A percentile compares a stretch with the other conserved stretches of the same genome.
Conservation (phyloP, 2,113 vertebrate genomes). For the Hypomesus transpacificus region DNA sequence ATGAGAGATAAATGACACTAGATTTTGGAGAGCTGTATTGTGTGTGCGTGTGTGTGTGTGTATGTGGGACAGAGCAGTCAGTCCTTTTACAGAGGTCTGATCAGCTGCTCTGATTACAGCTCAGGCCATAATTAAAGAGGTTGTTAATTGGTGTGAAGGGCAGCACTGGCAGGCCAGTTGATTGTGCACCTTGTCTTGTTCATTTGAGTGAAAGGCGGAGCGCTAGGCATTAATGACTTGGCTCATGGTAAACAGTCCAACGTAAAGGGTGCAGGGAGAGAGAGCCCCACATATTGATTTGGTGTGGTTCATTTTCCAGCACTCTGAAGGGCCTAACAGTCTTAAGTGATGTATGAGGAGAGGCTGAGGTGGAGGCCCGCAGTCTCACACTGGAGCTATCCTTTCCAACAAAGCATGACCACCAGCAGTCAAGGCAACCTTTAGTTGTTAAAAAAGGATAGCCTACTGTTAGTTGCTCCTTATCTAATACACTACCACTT, state of each 20-base stretch:
- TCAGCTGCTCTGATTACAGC: constrained; percentile 84
- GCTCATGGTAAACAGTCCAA: constrained; percentile 76
- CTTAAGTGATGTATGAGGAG: neutral
- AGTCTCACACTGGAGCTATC: too few species aligned
- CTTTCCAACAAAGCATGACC: too few species aligned
- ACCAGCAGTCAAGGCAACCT: too few species aligned
- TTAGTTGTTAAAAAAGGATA: too few species aligned
- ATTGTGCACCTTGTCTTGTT: constrained; percentile 76
- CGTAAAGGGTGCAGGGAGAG: constrained; percentile 73
- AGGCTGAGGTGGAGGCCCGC: neutral
- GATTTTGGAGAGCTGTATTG: constrained; percentile 10
- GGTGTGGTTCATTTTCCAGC: neutral
- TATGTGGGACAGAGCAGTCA: constrained; percentile 25
- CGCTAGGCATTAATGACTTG: constrained; percentile 79
- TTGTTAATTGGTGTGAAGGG: constrained; percentile 91
- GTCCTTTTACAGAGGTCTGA: constrained; percentile 80
- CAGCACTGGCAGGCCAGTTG: constrained; percentile 78
- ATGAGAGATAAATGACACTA: constrained; percentile 35
- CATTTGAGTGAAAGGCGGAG: constrained; percentile 66
- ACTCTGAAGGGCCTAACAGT: neutral
- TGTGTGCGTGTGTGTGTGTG: constrained; percentile 18
- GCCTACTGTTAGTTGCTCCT: too few species aligned
- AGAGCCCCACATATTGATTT: constrained; percentile 21
- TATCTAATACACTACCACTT: too few species aligned
- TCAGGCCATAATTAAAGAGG: constrained; percentile 91